Evolutionary conservation across 2,888 invertebrate species (phyloP), one percentile per base, ranked within the genome.

Genomic region (Penaeus monodon): DNA sequence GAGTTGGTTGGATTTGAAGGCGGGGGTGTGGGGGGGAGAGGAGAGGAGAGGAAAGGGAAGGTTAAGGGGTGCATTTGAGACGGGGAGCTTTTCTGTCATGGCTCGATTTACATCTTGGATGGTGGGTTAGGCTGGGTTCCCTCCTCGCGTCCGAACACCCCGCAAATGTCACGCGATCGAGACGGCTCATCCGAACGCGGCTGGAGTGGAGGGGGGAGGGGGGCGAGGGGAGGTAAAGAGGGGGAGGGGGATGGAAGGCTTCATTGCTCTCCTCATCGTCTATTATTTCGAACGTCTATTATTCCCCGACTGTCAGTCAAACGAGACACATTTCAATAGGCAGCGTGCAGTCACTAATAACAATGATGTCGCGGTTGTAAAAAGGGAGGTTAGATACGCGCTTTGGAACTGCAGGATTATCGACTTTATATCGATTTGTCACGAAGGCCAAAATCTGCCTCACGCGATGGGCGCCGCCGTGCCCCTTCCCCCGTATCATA

Each of bases 301-400:
- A 86, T 86, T 86, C 86, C 77, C 44, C 77, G 81, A 76, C 86
- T 86, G 86, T 86, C 86, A 86, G 81, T 86, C 86, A 86, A 85
- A 86, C 86, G 86, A 81, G 81, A 65, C 81, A 81, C 79, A 86
- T 77, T 86, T 86, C 86, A 86, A 86, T 86, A 86, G 81, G 77
- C 86, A 86, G 86, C 86, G 86, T 86, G 86, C 86, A 86, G 86
- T 86, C 81, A 81, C 86, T 86, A 86, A 86, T 86, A 77, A 81
- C 86, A 81, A 38, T 64, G 63, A 81, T 33, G n/a, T 76, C 74
- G 29, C 17, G 57, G 57, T 29, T 57, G 64, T 33, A 77, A 86
- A 63, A 81, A 77, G 57, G 82, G 81, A 49, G 68, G 65, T 81
- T n/a, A 81, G 29, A 63, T 44, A 68, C 66, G 63, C 24, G 17